phyloP scores from a whole-genome alignment of 2,113 vertebrate genomes.

The Sciurus niger region DNA sequence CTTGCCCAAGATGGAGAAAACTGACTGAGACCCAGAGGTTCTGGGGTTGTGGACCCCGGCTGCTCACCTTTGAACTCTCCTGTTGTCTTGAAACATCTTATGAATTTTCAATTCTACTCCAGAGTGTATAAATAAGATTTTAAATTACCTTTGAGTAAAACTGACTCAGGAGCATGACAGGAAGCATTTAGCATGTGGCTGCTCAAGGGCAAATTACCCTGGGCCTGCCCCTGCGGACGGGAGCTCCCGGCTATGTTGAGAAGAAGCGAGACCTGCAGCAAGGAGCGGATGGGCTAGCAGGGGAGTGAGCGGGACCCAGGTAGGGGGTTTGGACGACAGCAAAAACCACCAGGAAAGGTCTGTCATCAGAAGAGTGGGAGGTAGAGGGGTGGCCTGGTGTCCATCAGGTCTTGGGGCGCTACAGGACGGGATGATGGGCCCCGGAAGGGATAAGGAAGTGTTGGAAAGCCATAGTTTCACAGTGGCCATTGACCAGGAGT shows the following conservation, averaged over 20 bases:
- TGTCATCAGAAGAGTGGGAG: not conserved
- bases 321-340: not conserved
- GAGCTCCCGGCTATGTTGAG: not conserved
- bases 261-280: not conserved
- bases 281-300: not conserved
- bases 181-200: slow-evolving; percentile 9
- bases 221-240: not conserved
- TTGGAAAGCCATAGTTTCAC: not conserved
- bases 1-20: not conserved
- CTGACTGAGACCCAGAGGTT: not conserved
- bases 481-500: not conserved
- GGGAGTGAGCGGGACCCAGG: not conserved
- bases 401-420: not conserved
- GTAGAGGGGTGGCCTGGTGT: not conserved
- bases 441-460: not conserved
- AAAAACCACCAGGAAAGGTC: not conserved
- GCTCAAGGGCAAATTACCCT: not conserved
- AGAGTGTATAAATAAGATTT: slow-evolving; percentile 49
- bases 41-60: not conserved
- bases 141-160: slow-evolving; percentile 52
- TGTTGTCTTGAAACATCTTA: not conserved
- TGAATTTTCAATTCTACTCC: not conserved
- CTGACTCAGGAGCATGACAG: slow-evolving; percentile 23
- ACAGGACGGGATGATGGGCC: not conserved
- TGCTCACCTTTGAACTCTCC: not conserved